Evolutionary conservation across 2,113 vertebrate species (phyloP).

Genomic region (Eclectus roratus): DNA sequence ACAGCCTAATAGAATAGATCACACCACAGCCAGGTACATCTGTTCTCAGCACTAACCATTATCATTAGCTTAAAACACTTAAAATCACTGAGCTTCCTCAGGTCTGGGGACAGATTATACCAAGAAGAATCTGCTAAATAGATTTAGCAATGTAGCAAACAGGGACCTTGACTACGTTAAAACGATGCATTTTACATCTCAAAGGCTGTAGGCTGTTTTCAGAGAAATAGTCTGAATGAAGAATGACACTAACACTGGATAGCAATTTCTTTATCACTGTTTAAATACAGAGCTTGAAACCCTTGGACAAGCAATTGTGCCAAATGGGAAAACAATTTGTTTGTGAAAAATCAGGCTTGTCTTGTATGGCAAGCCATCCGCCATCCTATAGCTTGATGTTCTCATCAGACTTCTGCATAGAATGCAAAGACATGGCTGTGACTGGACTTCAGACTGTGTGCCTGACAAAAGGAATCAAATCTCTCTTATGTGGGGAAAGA

Average conservation of each 20-base stretch:
- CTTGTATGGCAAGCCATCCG: conserved; percentile 18
- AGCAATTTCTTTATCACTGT: conserved; percentile 67
- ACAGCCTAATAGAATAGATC: conserved; percentile 78
- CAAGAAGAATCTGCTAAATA: conserved; percentile 80
- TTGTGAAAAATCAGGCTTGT: conserved; percentile 41
- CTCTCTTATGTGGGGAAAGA: not conserved
- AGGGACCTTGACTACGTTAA: conserved; percentile 74
- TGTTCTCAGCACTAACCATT: conserved; percentile 82
- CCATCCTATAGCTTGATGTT: not conserved
- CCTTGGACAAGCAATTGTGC: conserved; percentile 40
- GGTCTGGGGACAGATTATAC: conserved; percentile 82
- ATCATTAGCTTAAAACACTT: conserved; percentile 83
- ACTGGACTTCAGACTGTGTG: conserved; percentile 54
- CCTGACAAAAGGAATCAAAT: conserved; percentile 36
- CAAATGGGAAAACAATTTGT: conserved; percentile 45
- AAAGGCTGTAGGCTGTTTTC: conserved; percentile 76
- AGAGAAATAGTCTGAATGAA: conserved; percentile 74
- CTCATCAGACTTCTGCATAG: not conserved
- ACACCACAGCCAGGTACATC: conserved; percentile 81
- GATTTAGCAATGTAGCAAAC: conserved; percentile 74
- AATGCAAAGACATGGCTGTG: conserved; percentile 35
- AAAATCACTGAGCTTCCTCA: conserved; percentile 77
- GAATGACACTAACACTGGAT: conserved; percentile 61
- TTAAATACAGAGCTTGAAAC: conserved; percentile 58
- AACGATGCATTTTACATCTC: conserved; percentile 74